Base-by-base conservation (phyloP, 2,888 invertebrate species). In the Ernsta delagoae region DNA sequence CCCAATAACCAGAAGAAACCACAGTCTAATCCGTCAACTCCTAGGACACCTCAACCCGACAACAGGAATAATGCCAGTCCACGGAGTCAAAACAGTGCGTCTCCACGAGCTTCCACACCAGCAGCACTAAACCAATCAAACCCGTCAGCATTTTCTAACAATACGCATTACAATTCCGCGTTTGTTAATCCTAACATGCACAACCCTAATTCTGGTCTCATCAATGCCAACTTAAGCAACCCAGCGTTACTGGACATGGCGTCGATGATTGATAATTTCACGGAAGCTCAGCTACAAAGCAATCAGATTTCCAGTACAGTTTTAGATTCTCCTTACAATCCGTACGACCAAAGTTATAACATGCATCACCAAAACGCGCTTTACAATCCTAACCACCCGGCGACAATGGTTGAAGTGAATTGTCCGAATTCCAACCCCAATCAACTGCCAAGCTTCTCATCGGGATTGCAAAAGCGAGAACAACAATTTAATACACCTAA, bases 291-390 rank as follows among this genome's bases (percentile, higher is more conserved):
- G 80, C 87, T 97, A 43, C 97, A 97, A 86, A 97, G 96, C 81
- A 97, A 97, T 81, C 97, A 97, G 87, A 97, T 97, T 74, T 97
- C 97, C 50, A 97, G 97, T 80, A 97, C 97, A 11, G 97, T 97
- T 5, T 87, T 97, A 77, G 97, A 97, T 82, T 95, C 95, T 4
- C 95, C 96, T 8, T 95, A 95, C 74, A 93, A 93, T 74, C 87
- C 95, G 39, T 95, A 95, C 59, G 95, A 95, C 72, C 95, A 95
- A 80, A 95, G 94, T 78, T 95, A 95, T 74, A 96, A 95, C 72
- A 92, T 96, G 57, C 96, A 96, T 78, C 95, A 95, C 77, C 95
- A 95, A 75, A 95, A 95, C 79, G 90, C 94, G 67, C 85, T 95
- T 77, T 96, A 95, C 70, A 90, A 94, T 62, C 89, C 94, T 0